Evolutionary conservation across 1,140 invertebrate genomes (phyloP).

Genomic region (Pachypeltis micranthus): DNA sequence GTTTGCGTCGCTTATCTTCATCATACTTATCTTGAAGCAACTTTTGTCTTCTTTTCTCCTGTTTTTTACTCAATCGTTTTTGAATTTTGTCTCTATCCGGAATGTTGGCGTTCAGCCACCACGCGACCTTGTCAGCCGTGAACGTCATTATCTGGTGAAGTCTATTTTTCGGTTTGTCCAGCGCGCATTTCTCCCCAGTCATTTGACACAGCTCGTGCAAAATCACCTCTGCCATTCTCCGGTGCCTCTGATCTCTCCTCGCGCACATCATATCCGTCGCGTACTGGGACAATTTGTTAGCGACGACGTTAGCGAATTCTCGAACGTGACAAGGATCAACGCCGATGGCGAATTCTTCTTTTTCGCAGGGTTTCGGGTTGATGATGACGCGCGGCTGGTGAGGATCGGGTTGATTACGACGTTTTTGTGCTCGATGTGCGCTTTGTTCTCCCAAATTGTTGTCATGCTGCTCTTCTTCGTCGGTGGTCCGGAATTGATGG

Average conservation of each 20-base stretch:
- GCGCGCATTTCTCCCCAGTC: constrained; percentile 17
- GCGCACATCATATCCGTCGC: constrained; percentile 15
- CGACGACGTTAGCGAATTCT: constrained; percentile 17
- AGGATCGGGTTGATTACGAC: constrained; percentile 2
- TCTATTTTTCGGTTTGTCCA: constrained; percentile 15
- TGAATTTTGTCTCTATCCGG: constrained; percentile 7
- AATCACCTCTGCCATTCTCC: constrained; percentile 19
- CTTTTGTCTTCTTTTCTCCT: not conserved
- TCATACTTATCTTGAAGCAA: not conserved
- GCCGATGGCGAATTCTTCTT: not conserved
- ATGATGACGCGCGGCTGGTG: not conserved
- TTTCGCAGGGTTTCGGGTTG: not conserved
- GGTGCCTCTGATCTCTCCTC: constrained; percentile 3
- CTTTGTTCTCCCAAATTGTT: constrained; percentile 6
- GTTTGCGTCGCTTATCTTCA: too few species aligned
- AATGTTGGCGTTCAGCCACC: constrained; percentile 13
- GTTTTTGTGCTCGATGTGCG: not conserved
- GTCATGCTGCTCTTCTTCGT: not conserved
- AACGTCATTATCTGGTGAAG: constrained; percentile 15
- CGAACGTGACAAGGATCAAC: constrained; percentile 10
- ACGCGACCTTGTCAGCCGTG: constrained; percentile 5
- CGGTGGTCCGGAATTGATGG: not conserved
- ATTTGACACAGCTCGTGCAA: constrained; percentile 16
- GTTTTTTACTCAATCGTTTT: not conserved
- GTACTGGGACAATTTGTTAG: constrained; percentile 20